Percentiles rank a stretch among this genome's conserved stretches.
Evolutionary conservation across 2,797 vertebrate species (phyloP).

Genomic region (Sebastiscus tertius): DNA sequence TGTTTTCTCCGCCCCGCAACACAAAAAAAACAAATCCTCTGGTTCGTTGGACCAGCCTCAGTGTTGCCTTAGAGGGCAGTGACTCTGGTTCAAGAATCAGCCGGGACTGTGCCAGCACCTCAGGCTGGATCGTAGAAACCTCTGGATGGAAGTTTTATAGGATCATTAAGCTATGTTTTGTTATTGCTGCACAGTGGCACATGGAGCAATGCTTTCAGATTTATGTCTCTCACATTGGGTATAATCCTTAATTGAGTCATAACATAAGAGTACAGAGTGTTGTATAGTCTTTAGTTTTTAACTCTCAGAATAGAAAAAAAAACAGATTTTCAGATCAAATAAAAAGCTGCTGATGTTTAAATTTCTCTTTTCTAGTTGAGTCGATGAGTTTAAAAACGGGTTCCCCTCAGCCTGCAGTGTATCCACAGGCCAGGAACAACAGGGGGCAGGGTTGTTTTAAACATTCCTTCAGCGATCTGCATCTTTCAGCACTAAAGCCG

Average conservation of each 20-base stretch:
- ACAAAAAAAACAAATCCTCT: conserved; percentile 39
- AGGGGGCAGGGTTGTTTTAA: conserved; percentile 70
- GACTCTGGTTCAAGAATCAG: conserved; percentile 13
- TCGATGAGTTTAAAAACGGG: not conserved
- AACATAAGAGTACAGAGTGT: not conserved
- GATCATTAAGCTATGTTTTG: conserved; percentile 5
- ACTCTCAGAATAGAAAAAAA: not conserved
- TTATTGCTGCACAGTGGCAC: conserved; percentile 1
- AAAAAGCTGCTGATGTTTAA: not conserved
- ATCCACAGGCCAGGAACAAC: conserved; percentile 45
- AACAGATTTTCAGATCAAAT: not conserved
- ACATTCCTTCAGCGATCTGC: conserved; percentile 42
- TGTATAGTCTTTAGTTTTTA: not conserved
- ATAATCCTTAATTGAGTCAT: not conserved
- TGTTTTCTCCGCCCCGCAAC: conserved; percentile 37
- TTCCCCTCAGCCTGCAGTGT: conserved; percentile 8
- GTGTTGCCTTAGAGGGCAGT: conserved; percentile 43
- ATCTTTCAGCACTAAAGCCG: conserved; percentile 43
- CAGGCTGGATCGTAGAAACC: not conserved
- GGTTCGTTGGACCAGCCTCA: conserved; percentile 13
- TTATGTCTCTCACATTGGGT: not conserved
- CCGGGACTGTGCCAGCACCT: not conserved
- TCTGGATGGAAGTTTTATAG: conserved; percentile 9
- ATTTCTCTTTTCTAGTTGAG: not conserved
- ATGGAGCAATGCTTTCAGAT: conserved; percentile 8